Evolutionary conservation across 2,888 invertebrate species (phyloP), one percentile per base, ranked within the genome.

Genomic region (Bedellia somnulentella): DNA sequence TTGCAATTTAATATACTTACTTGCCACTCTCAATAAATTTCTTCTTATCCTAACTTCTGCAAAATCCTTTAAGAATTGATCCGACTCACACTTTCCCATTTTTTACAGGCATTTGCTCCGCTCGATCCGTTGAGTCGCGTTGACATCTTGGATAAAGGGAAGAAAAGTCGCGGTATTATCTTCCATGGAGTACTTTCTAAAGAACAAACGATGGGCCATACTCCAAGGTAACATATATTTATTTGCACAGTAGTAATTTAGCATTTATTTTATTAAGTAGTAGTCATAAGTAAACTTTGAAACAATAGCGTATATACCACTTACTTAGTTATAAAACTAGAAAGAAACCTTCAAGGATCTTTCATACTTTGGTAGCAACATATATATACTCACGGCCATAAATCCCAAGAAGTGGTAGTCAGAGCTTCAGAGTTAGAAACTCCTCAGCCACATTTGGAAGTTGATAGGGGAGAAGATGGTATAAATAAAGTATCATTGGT

Each of bases 161-260:
- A 15, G 59, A 60, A 1, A 41, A 49, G 51, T 1, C 35, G 49
- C 2, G 61, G 62, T 0, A 35, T 57, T 2, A 52, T 60, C 2
- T 67, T 67, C 47, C 64, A 64, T 41, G 55, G 56, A 1, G 51
- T 64, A 8, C 42, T 57, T 35, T 59, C 63, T 2, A 44, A 40
- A 8, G 64, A 64, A 32, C 61, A 61, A 35, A 46, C 12, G 17
- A 13, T 27, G 9, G 27, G 27, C 12, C 5, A 9, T 6, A 9
- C 27, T n/a, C 27, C 27, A 2, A 27, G 27, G 27, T 27, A 27
- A 8, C 15, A 8, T 6, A 15, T 15, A 5, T n/a, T n/a, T n/a
- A n/a, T n/a, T n/a, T n/a, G n/a, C n/a, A n/a, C n/a, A n/a, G n/a
- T n/a, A n/a, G n/a, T n/a, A n/a, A n/a, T n/a, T n/a, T n/a, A n/a